These are phyloP conservation scores for Epinephelus awoara DNA, from an alignment of 2,797 vertebrate species.

Conservation along the genomic window DNA sequence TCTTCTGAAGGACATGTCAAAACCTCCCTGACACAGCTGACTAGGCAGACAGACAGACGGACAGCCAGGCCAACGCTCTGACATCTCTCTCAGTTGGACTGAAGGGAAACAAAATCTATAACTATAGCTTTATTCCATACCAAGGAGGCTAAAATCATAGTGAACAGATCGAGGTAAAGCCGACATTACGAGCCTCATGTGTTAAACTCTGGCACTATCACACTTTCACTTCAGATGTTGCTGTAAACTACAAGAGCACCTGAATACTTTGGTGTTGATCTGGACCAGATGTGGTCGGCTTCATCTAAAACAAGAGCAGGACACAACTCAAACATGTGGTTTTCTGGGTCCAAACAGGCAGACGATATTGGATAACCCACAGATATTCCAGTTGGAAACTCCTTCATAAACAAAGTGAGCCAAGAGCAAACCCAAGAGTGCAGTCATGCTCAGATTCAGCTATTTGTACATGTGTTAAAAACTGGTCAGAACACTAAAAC, in stretches of 20 bases:
- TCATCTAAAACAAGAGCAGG: neutral
- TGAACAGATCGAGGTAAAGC: neutral
- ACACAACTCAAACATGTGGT: neutral
- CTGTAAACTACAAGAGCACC: neutral
- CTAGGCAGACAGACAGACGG: constrained; percentile 35
- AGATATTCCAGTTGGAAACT: neutral
- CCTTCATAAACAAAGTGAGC: neutral
- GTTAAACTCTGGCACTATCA: neutral
- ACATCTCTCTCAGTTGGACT: constrained; percentile 19
- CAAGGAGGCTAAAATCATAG: constrained; percentile 9
- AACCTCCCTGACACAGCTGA: constrained; percentile 55
- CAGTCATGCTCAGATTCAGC: neutral
- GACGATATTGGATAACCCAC: constrained; percentile 5
- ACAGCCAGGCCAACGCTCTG: constrained; percentile 3
- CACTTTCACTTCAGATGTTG: neutral
- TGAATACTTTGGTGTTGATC: neutral
- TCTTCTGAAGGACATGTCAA: constrained; percentile 63
- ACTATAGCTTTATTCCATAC: constrained; percentile 18
- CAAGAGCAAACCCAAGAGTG: neutral
- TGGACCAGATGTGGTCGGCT: neutral
- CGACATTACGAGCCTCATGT: neutral
- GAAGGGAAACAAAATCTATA: constrained; percentile 13
- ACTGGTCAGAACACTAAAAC: neutral
- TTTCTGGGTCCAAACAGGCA: neutral
- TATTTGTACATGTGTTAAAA: neutral